phyloP scores from a whole-genome alignment of 2,888 invertebrate genomes.

The Andrena haemorrhoa region DNA sequence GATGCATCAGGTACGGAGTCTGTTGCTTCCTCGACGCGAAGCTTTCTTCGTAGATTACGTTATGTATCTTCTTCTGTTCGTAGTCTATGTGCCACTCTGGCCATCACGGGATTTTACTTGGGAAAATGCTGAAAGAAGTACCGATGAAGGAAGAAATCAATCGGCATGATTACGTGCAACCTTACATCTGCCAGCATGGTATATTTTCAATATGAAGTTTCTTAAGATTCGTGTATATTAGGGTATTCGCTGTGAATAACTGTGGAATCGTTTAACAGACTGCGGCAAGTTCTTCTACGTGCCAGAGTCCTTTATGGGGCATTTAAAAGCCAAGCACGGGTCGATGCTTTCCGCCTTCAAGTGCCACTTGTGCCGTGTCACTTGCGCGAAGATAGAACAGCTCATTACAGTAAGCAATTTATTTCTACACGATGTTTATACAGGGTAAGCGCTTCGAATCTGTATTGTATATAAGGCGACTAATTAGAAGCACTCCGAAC shows the following conservation, averaged over 20 bases:
- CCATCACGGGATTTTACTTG: constrained; percentile 61
- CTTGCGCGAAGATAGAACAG: constrained; percentile 76
- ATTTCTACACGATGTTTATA: too few species aligned
- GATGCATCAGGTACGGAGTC: constrained; percentile 86
- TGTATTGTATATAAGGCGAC: too few species aligned
- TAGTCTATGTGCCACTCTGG: constrained; percentile 71
- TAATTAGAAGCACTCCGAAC: too few species aligned
- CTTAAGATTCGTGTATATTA: neutral
- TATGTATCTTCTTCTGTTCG: constrained; percentile 9
- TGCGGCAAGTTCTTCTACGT: constrained; percentile 82
- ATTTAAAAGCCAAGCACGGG: constrained; percentile 79
- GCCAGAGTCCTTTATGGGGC: constrained; percentile 80
- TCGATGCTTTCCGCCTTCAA: constrained; percentile 64
- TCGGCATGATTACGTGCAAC: constrained; percentile 75
- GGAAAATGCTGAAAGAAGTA: constrained; percentile 48
- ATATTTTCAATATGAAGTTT: constrained; percentile 13
- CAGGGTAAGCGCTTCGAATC: too few species aligned
- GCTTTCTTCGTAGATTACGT: neutral
- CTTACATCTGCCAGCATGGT: constrained; percentile 82
- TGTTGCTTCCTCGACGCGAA: neutral
- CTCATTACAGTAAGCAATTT: constrained; percentile 74
- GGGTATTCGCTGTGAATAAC: neutral
- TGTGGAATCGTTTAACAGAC: constrained; percentile 64
- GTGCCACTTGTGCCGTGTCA: constrained; percentile 85
- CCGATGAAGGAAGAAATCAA: constrained; percentile 74